phyloP scores from a whole-genome alignment of 1,140 invertebrate genomes.

The Branchinecta lynchi region DNA sequence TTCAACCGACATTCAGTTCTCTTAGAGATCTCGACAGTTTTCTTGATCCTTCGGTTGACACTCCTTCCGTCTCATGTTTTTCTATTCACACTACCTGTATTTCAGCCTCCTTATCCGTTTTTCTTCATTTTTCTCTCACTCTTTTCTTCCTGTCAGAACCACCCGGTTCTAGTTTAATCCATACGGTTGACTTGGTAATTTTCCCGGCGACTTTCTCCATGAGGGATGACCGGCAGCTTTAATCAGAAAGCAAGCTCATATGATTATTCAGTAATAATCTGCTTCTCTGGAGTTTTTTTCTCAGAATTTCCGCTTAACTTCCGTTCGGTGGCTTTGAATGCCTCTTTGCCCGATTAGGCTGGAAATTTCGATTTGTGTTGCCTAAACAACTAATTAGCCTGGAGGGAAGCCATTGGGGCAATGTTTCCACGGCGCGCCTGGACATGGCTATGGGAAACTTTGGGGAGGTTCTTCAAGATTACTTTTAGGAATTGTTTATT shows the following conservation, averaged over 20 bases:
- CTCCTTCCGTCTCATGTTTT: too few species aligned
- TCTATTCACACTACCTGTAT: too few species aligned
- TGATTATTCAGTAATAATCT: too few species aligned
- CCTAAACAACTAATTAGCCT: too few species aligned
- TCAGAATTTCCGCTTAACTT: neutral
- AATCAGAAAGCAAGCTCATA: constrained; percentile 4
- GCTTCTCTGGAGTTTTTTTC: neutral
- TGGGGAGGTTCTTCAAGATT: too few species aligned
- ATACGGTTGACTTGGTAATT: neutral
- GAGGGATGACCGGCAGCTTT: constrained; percentile 14
- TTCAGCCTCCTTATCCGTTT: neutral
- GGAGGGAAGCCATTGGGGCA: neutral
- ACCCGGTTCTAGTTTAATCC: constrained; percentile 3
- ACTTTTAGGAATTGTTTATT: too few species aligned
- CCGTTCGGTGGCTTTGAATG: neutral
- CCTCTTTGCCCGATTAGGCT: constrained; percentile 14
- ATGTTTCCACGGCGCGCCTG: neutral
- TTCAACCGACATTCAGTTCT: too few species aligned
- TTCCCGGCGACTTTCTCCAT: neutral
- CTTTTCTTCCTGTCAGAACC: constrained; percentile 14
- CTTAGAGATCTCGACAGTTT: too few species aligned
- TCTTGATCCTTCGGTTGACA: too few species aligned
- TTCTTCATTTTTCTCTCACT: constrained; percentile 10
- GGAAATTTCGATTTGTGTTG: neutral
- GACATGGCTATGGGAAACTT: too few species aligned